Evolutionary conservation across 2,113 vertebrate species (phyloP).

Genomic region (Notechis scutatus): DNA sequence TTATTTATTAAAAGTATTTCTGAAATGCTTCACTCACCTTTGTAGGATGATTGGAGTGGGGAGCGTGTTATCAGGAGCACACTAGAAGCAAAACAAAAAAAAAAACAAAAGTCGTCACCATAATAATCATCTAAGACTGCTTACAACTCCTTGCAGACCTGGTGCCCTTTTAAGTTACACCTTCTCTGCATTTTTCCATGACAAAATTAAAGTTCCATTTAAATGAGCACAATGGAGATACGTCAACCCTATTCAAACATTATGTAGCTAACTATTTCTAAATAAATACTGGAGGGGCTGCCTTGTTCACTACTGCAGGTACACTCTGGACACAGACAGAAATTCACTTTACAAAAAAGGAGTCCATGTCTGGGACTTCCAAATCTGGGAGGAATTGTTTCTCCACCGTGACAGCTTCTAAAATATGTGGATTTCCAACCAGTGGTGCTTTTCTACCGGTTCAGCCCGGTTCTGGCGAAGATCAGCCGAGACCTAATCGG

Average conservation of each 20-base stretch:
- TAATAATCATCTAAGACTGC: not conserved
- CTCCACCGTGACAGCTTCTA: not conserved
- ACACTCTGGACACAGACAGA: not conserved
- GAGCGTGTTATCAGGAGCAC: conserved; percentile 80
- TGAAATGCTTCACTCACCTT: conserved; percentile 73
- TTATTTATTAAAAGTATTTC: not conserved
- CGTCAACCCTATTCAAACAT: not conserved
- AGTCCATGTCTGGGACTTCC: not conserved
- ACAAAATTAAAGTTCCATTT: not conserved
- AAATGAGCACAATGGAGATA: not conserved
- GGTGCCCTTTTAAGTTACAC: not conserved
- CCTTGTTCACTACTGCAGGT: not conserved
- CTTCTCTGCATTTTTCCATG: not conserved
- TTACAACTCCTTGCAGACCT: not conserved
- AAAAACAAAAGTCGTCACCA: not conserved
- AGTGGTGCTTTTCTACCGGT: too few relatives aligned
- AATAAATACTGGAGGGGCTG: not conserved
- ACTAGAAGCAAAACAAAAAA: conserved; percentile 64
- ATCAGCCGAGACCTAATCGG: too few relatives aligned
- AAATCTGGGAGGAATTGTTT: not conserved
- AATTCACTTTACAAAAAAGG: not conserved
- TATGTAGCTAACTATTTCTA: not conserved
- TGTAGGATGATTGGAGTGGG: conserved; percentile 88
- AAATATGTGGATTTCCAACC: not conserved
- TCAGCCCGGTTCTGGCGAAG: too few relatives aligned